These are phyloP conservation scores for Ladona fulva DNA, from an alignment of 1,140 invertebrate species.

Conservation along the genomic window DNA sequence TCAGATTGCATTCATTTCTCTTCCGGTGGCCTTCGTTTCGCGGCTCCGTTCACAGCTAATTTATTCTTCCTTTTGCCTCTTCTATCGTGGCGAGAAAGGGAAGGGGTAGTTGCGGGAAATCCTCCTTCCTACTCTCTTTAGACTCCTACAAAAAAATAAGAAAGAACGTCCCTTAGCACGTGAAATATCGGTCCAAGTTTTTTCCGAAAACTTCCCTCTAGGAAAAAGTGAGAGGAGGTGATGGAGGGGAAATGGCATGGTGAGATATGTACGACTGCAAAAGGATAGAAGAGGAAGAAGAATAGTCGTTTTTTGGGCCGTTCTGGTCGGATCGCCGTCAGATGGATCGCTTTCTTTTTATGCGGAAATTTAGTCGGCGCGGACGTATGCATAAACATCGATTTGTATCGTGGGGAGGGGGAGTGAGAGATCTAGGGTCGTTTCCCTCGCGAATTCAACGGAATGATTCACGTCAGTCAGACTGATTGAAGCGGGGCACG, in stretches of 20 bases:
- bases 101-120: background rate
- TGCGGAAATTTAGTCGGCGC: too few relatives aligned
- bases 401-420: too few relatives aligned
- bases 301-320: background rate
- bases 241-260: background rate
- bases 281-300: background rate
- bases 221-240: background rate
- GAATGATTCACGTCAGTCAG: too few relatives aligned
- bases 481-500: too few relatives aligned
- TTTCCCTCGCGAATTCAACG: too few relatives aligned
- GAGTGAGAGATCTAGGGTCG: too few relatives aligned
- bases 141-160: background rate
- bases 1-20: background rate
- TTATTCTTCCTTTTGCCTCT: background rate
- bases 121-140: background rate
- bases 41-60: background rate
- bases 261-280: background rate
- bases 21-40: background rate
- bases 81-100: background rate
- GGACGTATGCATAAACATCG: too few relatives aligned
- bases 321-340: too few relatives aligned
- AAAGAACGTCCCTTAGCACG: background rate
- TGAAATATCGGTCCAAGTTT: slow-evolving; percentile 1
- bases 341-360: too few relatives aligned
- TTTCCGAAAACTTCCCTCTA: background rate